Percentiles rank a stretch among this genome's conserved stretches.
Conservation (phyloP, 1,140 invertebrate species). For the Trichoplusia ni region DNA sequence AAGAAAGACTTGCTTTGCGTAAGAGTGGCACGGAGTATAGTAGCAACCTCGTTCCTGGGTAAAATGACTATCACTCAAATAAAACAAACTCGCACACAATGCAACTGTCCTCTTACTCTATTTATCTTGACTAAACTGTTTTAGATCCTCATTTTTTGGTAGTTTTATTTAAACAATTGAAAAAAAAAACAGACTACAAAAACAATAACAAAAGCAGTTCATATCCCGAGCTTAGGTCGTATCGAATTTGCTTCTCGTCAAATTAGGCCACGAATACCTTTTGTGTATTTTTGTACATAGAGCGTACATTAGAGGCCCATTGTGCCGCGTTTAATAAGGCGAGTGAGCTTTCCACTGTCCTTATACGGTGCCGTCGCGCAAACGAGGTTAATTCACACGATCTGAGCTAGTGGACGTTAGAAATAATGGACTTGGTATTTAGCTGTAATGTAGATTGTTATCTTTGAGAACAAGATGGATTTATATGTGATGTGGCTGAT, state of each 20-base stretch:
- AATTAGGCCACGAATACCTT: slow-evolving; percentile 44
- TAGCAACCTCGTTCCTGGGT: too few relatives aligned
- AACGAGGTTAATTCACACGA: slow-evolving; percentile 70
- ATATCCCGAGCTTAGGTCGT: slow-evolving; percentile 11
- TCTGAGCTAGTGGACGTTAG: slow-evolving; percentile 26
- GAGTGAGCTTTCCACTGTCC: slow-evolving; percentile 55
- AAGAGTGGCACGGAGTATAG: too few relatives aligned
- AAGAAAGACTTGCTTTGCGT: too few relatives aligned
- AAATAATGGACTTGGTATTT: slow-evolving; percentile 27
- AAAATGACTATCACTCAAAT: too few relatives aligned
- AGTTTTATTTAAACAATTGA: too few relatives aligned
- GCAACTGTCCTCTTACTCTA: too few relatives aligned
- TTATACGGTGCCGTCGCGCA: slow-evolving; percentile 55
- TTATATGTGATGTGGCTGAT: too few relatives aligned
- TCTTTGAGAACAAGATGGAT: slow-evolving; percentile 7
- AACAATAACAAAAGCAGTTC: slow-evolving; percentile 18
- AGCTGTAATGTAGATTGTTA: slow-evolving; percentile 15
- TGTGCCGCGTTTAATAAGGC: slow-evolving; percentile 64
- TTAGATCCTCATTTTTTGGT: too few relatives aligned
- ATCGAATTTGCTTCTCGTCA: slow-evolving; percentile 19
- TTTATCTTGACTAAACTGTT: too few relatives aligned
- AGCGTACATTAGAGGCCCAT: slow-evolving; percentile 56
- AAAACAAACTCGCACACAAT: too few relatives aligned
- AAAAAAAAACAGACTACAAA: too few relatives aligned
- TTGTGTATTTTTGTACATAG: slow-evolving; percentile 49